Base-by-base conservation (phyloP, 2,888 invertebrate species). In the Drosophila demipolita region DNA sequence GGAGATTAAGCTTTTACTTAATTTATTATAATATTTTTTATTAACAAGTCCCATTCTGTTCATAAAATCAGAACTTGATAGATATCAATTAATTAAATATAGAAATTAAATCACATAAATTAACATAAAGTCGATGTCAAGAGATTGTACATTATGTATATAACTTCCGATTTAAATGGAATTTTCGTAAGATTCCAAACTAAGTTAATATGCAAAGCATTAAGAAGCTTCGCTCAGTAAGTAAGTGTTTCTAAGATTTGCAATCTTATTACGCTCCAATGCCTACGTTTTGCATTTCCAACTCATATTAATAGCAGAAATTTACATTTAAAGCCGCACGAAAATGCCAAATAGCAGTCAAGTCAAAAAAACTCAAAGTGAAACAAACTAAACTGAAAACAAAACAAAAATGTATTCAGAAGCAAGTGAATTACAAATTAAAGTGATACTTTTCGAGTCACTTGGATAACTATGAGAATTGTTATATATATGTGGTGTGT, bases 361-460 rank as follows among this genome's bases (percentile, higher is more conserved):
- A 52, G 53, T 29, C 60, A 40, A 75, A 63, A 63, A 26, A 26
- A 26, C 48, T 26, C 38, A 54, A 75, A 73, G 60, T 54, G 57
- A 60, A 73, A 53, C 74, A 78, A 86, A 70, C 65, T 70, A 74
- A 63, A 59, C 62, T 66, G 35, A 75, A 69, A 74, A 65, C 36
- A 69, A 69, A 77, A 68, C 83, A 88, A 78, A 76, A 76, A 84
- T 78, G 55, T 87, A 83, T 75, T 70, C 57, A 75, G 72, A 77
- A 66, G 66, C 53, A 68, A 67, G 32, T 40, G 61, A 70, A 77
- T 80, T 57, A 74, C 70, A 82, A 82, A 82, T 85, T 71, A 79
- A 76, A 73, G 65, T 73, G 80, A 79, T 79, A 82, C 82, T 76
- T 68, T 70, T 49, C 42, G 40, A 61, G 42, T 53, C 52, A 48